A percentile compares a stretch with the other conserved stretches of the same genome.
Conservation (phyloP, 2,888 invertebrate genomes). For the Ophion costatus region DNA sequence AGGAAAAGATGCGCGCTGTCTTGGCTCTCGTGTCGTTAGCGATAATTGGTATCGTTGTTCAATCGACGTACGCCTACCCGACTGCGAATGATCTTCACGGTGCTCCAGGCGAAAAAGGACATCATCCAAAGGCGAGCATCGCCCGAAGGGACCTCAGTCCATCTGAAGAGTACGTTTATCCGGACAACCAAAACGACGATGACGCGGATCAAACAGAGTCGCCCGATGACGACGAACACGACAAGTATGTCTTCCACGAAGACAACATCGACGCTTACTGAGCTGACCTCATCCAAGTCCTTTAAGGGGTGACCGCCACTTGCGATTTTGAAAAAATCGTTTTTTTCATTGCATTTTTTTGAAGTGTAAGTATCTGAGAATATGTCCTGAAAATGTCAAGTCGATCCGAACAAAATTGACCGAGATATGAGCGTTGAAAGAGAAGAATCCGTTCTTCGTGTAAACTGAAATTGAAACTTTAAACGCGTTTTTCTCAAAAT, state of each 20-base stretch:
- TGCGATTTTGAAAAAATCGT: no score
- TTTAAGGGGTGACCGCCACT: no score
- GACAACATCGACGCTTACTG: not conserved
- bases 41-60: slow-evolving; percentile 22
- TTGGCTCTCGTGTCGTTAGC: slow-evolving; percentile 13
- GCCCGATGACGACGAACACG: not conserved
- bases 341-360: no score
- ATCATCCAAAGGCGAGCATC: not conserved
- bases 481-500: no score
- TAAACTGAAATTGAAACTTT: no score
- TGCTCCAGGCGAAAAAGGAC: not conserved
- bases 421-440: no score
- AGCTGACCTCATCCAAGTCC: not conserved
- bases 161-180: not conserved
- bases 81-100: not conserved
- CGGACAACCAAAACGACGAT: not conserved
- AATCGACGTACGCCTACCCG: not conserved
- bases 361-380: no score
- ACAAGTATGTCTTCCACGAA: not conserved
- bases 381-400: no score
- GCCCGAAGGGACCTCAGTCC: not conserved
- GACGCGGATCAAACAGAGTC: not conserved
- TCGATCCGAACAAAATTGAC: no score
- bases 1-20: slow-evolving; percentile 9
- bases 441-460: no score